Evolutionary conservation across 2,113 vertebrate genomes (phyloP), one percentile per base, ranked within the genome.

Genomic region (Procavia capensis): DNA sequence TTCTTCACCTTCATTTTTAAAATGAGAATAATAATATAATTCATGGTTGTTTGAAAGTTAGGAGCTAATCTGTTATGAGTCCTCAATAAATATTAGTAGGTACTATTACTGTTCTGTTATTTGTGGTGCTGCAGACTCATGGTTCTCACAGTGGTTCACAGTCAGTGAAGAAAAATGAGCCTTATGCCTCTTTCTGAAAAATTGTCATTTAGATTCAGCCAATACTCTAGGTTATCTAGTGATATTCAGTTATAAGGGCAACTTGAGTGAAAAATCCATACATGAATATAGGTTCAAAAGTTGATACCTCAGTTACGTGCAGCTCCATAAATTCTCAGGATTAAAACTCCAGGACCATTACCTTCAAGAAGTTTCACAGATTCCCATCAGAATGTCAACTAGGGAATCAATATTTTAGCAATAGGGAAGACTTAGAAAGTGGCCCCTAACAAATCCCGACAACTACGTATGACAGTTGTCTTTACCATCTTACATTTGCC

Each of bases 251-350:
- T 96, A 94, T 97, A 96, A 96, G 95, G 85, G 88, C 95, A 97
- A 96, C 94, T 86, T 96, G 97, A 93, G 94, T 87, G 97, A 96
- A 97, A 97, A 97, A 97, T 97, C 97, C 70, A 97, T 97, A 96
- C 76, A 89, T 88, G 93, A 97, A 96, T 97, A 93, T 95, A 96
- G 88, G 96, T 97, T 96, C 95, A 96, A 91, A 97, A 97, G 91
- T 96, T 97, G 96, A 96, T 95, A 94, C 93, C 83, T 97, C 94
- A 96, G 93, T 97, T 97, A 96, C 14, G 13, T 96, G 94, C 91
- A 84, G 92, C n/a, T 63, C 92, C 94, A 96, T 97, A 96, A 83
- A 97, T 96, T 96, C 95, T 96, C 95, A 96, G 95, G 93, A 97
- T 97, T 96, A 96, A 91, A 96, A 96, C 91, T 17, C 31, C 85